Evolutionary conservation across 2,888 invertebrate genomes (phyloP).

Genomic region (Sericinus montela): DNA sequence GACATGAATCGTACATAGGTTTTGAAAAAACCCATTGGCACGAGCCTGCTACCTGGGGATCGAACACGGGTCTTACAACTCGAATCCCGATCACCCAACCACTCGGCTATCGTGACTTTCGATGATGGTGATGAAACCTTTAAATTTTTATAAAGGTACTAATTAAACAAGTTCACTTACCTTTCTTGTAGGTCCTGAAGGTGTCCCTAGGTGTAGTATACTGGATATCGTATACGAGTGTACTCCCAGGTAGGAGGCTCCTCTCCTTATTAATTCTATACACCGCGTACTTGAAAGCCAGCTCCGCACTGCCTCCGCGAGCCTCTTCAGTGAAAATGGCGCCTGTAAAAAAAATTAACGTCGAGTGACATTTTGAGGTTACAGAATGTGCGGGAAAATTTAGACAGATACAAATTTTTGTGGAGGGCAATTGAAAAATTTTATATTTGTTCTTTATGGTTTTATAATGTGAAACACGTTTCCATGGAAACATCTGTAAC

Average conservation of each 20-base stretch:
- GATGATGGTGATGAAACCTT: too few species aligned
- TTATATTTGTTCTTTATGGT: neutral
- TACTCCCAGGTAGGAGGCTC: constrained; percentile 89
- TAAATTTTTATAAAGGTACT: too few species aligned
- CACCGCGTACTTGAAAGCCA: constrained; percentile 96
- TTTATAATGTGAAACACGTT: neutral
- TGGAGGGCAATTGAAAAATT: too few species aligned
- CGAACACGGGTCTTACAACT: too few species aligned
- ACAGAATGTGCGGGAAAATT: neutral
- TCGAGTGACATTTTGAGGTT: neutral
- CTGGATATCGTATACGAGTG: constrained; percentile 95
- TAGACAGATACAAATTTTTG: too few species aligned
- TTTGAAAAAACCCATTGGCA: too few species aligned
- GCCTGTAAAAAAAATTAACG: constrained; percentile 78
- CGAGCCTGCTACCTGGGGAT: too few species aligned
- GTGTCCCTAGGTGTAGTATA: constrained; percentile 94
- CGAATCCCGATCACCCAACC: too few species aligned
- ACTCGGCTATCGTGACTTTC: too few species aligned
- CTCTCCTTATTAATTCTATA: constrained; percentile 95
- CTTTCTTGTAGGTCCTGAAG: constrained; percentile 94
- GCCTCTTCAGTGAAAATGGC: constrained; percentile 96
- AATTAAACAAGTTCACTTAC: constrained; percentile 63
- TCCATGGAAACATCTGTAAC: too few species aligned
- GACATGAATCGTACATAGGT: too few species aligned
- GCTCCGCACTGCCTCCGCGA: constrained; percentile 90